These are phyloP conservation scores for Bolborhynchus lineola DNA, from an alignment of 2,113 vertebrate genomes.

Conservation along the genomic window DNA sequence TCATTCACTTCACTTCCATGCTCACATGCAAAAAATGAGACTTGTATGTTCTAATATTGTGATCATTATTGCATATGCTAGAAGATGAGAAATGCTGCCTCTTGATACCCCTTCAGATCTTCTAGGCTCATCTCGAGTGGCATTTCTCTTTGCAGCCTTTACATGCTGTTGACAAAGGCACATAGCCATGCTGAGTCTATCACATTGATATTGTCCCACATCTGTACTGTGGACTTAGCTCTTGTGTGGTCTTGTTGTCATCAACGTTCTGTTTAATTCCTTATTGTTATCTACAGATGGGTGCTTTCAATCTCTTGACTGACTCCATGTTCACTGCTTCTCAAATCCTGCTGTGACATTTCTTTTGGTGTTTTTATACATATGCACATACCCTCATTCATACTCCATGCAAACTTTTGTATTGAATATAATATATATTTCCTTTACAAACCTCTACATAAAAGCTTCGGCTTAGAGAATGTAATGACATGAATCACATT, in stretches of 20 bases:
- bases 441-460: not conserved
- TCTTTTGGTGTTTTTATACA: not conserved
- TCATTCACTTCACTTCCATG: not conserved
- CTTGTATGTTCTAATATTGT: not conserved
- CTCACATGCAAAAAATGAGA: not conserved
- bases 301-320: not conserved
- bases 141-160: not conserved
- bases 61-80: not conserved
- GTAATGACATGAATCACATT: not conserved
- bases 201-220: not conserved
- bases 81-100: not conserved
- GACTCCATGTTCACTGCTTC: accelerated
- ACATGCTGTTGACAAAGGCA: not conserved
- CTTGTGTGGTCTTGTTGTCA: not conserved
- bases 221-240: not conserved
- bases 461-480: not conserved
- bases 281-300: not conserved
- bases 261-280: not conserved
- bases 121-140: not conserved
- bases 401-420: not conserved
- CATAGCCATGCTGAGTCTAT: not conserved
- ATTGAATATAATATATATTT: not conserved
- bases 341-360: not conserved
- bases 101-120: not conserved
- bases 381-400: not conserved